Percentiles rank a stretch among this genome's conserved stretches.
These are phyloP conservation scores for Pecten maximus DNA, from an alignment of 2,888 invertebrate genomes.

Conservation along the genomic window DNA sequence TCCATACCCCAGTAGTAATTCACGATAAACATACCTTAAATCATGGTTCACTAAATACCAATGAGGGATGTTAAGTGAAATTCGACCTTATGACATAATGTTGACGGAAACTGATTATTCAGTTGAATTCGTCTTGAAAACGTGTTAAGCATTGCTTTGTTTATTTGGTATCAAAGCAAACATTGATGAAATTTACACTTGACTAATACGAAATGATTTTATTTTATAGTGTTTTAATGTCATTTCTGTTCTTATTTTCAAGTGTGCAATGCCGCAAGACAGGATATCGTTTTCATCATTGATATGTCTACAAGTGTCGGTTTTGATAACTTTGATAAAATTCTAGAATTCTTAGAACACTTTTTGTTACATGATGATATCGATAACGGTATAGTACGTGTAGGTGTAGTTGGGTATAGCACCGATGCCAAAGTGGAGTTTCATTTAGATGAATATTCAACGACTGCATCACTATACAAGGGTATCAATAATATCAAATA, in stretches of 20 bases:
- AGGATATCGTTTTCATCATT: constrained; percentile 65
- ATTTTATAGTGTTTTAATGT: too few species aligned
- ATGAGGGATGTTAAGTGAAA: too few species aligned
- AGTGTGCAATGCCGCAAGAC: constrained; percentile 51
- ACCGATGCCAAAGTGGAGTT: constrained; percentile 67
- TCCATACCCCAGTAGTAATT: too few species aligned
- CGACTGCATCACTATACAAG: constrained; percentile 60
- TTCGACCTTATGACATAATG: too few species aligned
- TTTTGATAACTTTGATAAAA: constrained; percentile 67
- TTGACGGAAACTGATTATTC: too few species aligned
- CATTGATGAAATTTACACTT: too few species aligned
- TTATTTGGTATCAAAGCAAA: too few species aligned
- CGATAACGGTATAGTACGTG: constrained; percentile 69
- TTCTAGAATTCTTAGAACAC: constrained; percentile 63
- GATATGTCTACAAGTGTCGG: constrained; percentile 75
- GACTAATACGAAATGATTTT: too few species aligned
- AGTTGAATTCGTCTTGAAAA: too few species aligned
- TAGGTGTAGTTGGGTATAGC: constrained; percentile 74
- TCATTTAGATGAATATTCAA: constrained; percentile 62
- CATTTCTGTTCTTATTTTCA: not conserved
- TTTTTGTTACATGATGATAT: constrained; percentile 61
- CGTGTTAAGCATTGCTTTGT: too few species aligned
- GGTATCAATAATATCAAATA: constrained; percentile 71
- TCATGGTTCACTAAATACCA: too few species aligned
- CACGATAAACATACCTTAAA: too few species aligned